Evolutionary conservation across 2,797 vertebrate genomes (phyloP), one percentile per base, ranked within the genome.

Genomic region (Ceryle rudis): DNA sequence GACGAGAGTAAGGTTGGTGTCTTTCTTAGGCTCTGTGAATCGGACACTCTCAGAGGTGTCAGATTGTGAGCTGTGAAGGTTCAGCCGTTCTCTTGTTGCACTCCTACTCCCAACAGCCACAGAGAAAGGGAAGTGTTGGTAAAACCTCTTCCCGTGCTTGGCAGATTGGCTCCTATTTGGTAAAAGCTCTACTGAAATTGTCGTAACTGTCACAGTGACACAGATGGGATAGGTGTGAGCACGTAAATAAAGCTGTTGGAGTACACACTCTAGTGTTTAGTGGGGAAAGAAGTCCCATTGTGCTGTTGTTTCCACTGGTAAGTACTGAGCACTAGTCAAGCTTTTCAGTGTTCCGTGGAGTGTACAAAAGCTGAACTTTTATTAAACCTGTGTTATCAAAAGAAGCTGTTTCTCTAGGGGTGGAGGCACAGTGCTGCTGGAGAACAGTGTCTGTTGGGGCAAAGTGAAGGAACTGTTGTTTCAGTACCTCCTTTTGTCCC

Each of bases 391-490:
- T 49, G 37, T 52, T 70, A 31, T 15, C 80, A 44, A 9, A 65
- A 88, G 84, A 13, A 81, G 74, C 70, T 33, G 64, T 23, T 46
- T 75, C 20, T 60, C 5, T 5, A 1, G 39, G 62, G 33, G 37
- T 28, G 51, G 64, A 71, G 91, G 44, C 75, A 26, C 29, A 22
- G 19, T 31, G 44, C 81, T 81, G 1, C 37, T 58, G 69, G 44
- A n/a, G 57, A 71, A 2, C 64, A 25, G 84, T 5, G 52, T 57
- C 70, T 88, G 74, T 64, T 44, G 26, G 66, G 49, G 70, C 33
- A 31, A 33, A 33, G 55, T 1, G 7, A 33, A 69, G 61, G 4
- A 41, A 5, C 80, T 37, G 5, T 47, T 0, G 0, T 7, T 22
- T 41, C 61, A 44, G 86, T 15, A 17, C 39, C 77, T 85, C 66